Evolutionary conservation across 2,888 invertebrate species (phyloP), one percentile per base, ranked within the genome.

Genomic region (Hirtodrosophila duncani): DNA sequence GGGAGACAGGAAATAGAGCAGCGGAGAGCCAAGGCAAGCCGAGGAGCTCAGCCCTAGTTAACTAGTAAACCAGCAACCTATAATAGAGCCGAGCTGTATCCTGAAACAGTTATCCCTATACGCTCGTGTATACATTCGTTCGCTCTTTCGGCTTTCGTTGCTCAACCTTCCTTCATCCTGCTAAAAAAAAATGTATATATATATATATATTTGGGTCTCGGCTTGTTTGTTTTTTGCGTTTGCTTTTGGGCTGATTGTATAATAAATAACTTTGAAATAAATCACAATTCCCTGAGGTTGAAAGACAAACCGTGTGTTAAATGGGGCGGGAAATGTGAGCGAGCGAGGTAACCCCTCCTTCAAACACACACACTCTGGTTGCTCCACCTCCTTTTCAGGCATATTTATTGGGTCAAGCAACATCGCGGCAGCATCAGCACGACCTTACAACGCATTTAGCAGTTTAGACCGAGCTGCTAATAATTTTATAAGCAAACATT

Each of bases 361-460:
- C 9, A 38, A 6, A 17, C 27, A 38, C 17, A 10, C 6, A 16
- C 37, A 24, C 2, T 23, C 2, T 24, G n/a, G n/a, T n/a, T n/a
- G n/a, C n/a, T n/a, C n/a, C n/a, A n/a, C n/a, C n/a, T n/a, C n/a
- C n/a, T n/a, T n/a, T n/a, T n/a, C n/a, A n/a, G n/a, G n/a, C n/a
- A n/a, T n/a, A n/a, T 52, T 56, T 56, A 56, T 53, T 56, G 55
- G 56, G 45, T 56, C 57, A 57, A 45, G 36, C 36, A 56, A 34
- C 34, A 34, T 24, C 13, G 27, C 8, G 14, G 13, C 11, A 13
- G 27, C 30, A 37, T 30, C 33, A 38, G 23, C 11, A 24, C 65
- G 70, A 77, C 74, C 78, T 74, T 77, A 69, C 70, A 77, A 74
- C 72, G 77, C 72, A 77, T 72, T n/a, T 72, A 72, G 77, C 72